Evolutionary conservation across 1,140 invertebrate genomes (phyloP).

Genomic region (Drosophila obscura): DNA sequence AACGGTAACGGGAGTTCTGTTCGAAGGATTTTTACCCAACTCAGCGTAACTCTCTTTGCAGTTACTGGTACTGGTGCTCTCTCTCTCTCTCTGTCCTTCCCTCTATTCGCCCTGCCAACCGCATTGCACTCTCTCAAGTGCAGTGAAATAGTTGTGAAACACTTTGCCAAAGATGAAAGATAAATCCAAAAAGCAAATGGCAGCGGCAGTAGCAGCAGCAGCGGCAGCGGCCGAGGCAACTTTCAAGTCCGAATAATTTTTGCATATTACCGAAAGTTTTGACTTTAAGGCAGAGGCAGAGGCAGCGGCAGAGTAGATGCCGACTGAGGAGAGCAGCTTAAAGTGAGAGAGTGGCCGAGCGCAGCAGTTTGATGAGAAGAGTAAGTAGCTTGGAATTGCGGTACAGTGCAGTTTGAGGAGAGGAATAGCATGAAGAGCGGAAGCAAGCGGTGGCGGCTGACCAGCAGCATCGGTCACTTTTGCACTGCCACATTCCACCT

Average conservation of each 20-base stretch:
- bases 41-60: constrained; percentile 18
- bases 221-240: constrained; percentile 5
- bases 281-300: background rate
- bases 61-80: background rate
- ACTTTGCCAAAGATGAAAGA: constrained; percentile 82
- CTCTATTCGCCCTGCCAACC: background rate
- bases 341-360: no score
- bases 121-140: constrained; percentile 69
- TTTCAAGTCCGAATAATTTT: constrained; percentile 44
- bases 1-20: constrained; percentile 50
- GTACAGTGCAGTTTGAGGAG: background rate
- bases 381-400: no score
- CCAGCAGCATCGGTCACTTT: no score
- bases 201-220: constrained; percentile 41
- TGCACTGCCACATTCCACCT: background rate
- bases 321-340: no score
- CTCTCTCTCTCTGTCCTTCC: background rate
- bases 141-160: constrained; percentile 81
- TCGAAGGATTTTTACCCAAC: constrained; percentile 69
- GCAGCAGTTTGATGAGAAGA: no score
- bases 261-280: constrained; percentile 33
- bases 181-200: constrained; percentile 63
- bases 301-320: no score
- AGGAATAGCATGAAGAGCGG: constrained; percentile 7
- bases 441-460: no score